These are phyloP conservation scores for Lasioglossum leucozonium DNA, from an alignment of 2,888 invertebrate species.

Conservation along the genomic window DNA sequence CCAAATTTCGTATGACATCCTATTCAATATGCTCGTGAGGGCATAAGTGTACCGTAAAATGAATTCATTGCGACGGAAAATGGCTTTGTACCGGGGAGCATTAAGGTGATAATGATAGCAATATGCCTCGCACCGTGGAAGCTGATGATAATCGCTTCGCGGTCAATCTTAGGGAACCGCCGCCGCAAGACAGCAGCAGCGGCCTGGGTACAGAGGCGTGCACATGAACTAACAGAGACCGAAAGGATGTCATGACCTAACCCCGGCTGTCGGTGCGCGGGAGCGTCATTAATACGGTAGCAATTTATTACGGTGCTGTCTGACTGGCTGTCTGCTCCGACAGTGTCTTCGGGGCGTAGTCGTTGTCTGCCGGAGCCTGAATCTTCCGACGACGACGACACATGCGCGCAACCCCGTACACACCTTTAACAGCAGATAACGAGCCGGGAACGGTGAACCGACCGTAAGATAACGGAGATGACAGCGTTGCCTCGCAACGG, in stretches of 20 bases:
- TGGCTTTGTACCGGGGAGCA: conserved; percentile 23
- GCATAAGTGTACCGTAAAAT: conserved; percentile 33
- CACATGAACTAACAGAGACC: conserved; percentile 53
- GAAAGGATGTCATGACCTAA: conserved; percentile 72
- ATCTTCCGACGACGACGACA: conserved; percentile 52
- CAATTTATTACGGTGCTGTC: conserved; percentile 82
- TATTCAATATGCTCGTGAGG: conserved; percentile 26
- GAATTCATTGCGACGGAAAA: conserved; percentile 41
- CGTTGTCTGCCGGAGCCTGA: conserved; percentile 60
- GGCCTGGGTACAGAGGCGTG: conserved; percentile 36
- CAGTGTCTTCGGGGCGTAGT: conserved; percentile 74
- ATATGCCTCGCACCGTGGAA: conserved; percentile 38
- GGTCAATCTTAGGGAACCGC: conserved; percentile 56
- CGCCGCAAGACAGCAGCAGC: conserved; percentile 54
- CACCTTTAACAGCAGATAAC: conserved; percentile 38
- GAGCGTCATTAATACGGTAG: conserved; percentile 81
- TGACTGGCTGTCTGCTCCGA: conserved; percentile 73
- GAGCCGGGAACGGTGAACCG: conserved; percentile 49
- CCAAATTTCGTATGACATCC: conserved; percentile 28
- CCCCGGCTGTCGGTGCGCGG: conserved; percentile 65
- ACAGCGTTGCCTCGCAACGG: conserved; percentile 22
- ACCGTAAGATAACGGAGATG: conserved; percentile 37
- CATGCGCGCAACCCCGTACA: conserved; percentile 38
- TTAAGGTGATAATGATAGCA: conserved; percentile 63
- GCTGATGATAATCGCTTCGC: conserved; percentile 63